A percentile compares a stretch with the other conserved stretches of the same genome.
phyloP scores from a whole-genome alignment of 1,140 invertebrate species.

The Platyscapa corneri region DNA sequence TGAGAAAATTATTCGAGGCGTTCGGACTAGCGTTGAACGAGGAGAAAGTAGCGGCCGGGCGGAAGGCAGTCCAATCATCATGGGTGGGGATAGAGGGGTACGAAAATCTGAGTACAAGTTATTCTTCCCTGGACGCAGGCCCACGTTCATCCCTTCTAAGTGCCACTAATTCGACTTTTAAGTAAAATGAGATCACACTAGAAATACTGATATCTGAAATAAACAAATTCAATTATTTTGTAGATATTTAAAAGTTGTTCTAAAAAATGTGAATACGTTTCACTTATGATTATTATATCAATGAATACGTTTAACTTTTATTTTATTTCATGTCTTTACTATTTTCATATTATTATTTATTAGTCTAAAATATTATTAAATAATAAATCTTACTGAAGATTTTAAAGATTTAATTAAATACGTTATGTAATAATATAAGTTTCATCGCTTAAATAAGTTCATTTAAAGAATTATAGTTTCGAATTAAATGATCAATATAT shows the following conservation, averaged over 20 bases:
- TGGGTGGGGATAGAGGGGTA: constrained; percentile 53
- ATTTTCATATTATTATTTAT: too few relatives aligned
- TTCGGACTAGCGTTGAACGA: neutral
- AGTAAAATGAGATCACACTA: constrained; percentile 61
- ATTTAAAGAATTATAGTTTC: neutral
- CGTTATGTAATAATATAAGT: too few relatives aligned
- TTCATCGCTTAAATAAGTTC: neutral
- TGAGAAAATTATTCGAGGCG: constrained; percentile 10
- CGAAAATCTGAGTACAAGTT: constrained; percentile 69
- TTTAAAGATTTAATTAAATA: too few relatives aligned
- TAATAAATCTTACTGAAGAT: too few relatives aligned
- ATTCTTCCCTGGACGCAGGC: constrained; percentile 67
- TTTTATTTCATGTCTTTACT: too few relatives aligned
- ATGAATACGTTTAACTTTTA: too few relatives aligned
- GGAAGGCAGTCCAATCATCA: neutral
- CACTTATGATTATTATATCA: too few relatives aligned
- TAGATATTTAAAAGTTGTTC: neutral
- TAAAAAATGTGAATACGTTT: too few relatives aligned
- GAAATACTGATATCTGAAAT: neutral
- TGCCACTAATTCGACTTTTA: constrained; percentile 59
- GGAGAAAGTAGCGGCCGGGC: constrained; percentile 14
- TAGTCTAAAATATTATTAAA: too few relatives aligned
- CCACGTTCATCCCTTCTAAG: constrained; percentile 60
- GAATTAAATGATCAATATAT: too few relatives aligned
- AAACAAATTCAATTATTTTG: constrained; percentile 26